Evolutionary conservation across 2,797 vertebrate species (phyloP).

Genomic region (Sebastes matsubarae): DNA sequence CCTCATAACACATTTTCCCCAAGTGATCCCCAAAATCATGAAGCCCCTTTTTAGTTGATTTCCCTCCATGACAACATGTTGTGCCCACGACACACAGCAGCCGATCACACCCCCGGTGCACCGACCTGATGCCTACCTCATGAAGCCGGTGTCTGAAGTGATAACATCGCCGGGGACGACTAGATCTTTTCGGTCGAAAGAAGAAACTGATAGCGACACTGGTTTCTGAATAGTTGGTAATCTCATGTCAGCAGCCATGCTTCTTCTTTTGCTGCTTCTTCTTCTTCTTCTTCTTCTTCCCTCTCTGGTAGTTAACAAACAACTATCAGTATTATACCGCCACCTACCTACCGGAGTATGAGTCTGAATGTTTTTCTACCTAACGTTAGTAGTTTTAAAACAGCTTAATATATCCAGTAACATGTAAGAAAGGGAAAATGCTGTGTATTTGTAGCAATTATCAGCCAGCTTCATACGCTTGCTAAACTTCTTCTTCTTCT

Average conservation of each 20-base stretch:
- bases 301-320: not conserved
- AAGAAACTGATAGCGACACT: conserved; percentile 42
- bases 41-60: not conserved
- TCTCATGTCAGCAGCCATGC: conserved; percentile 92
- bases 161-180: conserved; percentile 96
- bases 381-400: not conserved
- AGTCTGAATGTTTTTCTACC: not conserved
- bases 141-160: conserved; percentile 96
- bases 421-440: accelerated
- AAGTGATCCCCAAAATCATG: not conserved
- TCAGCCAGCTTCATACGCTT: not conserved
- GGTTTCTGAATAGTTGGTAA: conserved; percentile 80
- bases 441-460: not conserved
- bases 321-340: not conserved
- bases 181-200: conserved; percentile 82
- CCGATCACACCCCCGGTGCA: not conserved
- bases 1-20: not conserved
- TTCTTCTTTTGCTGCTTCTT: conserved; percentile 36
- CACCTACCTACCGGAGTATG: conserved; percentile 17
- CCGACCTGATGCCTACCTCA: conserved; percentile 84
- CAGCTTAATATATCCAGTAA: accelerated
- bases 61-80: not conserved
- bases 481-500: not conserved
- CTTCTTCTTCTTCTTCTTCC: conserved; percentile 10
- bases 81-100: not conserved